These are phyloP conservation scores for Cryptoprocta ferox DNA, from an alignment of 2,797 vertebrate species.

Conservation along the genomic window DNA sequence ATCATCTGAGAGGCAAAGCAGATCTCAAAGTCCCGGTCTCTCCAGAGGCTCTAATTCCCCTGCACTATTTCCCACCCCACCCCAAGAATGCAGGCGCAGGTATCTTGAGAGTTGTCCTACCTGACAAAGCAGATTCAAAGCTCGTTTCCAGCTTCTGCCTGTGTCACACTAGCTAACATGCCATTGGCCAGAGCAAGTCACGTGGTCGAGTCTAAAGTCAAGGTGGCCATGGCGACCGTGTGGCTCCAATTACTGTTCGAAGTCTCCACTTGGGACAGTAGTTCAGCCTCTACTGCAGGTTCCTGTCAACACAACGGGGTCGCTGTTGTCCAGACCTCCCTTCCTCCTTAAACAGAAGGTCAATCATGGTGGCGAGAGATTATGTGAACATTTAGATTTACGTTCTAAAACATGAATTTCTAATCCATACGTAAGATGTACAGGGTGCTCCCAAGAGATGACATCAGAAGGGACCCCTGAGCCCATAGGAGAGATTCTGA, in stretches of 20 bases:
- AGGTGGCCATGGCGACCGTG: neutral
- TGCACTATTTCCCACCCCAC: too few species aligned
- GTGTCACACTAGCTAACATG: accelerated
- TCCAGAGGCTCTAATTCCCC: neutral
- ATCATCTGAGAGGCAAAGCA: neutral
- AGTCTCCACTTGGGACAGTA: neutral
- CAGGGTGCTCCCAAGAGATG: neutral
- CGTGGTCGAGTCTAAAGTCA: neutral
- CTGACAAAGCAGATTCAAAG: neutral
- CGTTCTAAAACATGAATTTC: neutral
- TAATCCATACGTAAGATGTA: neutral
- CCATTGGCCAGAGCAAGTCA: neutral
- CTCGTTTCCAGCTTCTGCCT: neutral
- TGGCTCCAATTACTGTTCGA: too few species aligned
- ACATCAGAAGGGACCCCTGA: neutral
- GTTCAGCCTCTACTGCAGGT: neutral
- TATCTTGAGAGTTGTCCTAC: accelerated
- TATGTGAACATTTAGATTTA: neutral
- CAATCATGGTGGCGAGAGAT: neutral
- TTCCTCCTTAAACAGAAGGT: neutral
- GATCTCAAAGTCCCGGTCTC: neutral
- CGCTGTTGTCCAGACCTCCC: too few species aligned
- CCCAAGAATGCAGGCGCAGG: accelerated
- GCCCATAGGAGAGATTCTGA: accelerated
- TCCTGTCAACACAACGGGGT: accelerated